phyloP scores from a whole-genome alignment of 2,113 vertebrate species.

The Albula glossodonta region DNA sequence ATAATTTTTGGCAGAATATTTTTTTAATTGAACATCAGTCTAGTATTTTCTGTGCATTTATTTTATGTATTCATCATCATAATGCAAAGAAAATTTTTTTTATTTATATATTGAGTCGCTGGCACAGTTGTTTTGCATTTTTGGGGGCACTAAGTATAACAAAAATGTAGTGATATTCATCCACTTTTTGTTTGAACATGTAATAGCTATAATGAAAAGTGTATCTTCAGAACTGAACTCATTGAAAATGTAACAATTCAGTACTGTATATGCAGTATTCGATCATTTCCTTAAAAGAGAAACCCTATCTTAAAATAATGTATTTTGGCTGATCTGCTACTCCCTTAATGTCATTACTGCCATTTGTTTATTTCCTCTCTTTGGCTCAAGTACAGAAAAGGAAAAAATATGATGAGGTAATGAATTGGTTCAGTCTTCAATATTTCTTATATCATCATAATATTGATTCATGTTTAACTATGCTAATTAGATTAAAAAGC shows the following conservation, averaged over 20 bases:
- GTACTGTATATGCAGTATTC: background rate
- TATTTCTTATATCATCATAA: conserved; percentile 11
- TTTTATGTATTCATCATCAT: too few relatives aligned
- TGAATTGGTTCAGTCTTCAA: conserved; percentile 17
- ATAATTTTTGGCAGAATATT: too few relatives aligned
- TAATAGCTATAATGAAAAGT: background rate
- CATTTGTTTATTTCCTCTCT: conserved; percentile 16
- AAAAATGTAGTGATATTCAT: too few relatives aligned
- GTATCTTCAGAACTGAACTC: background rate
- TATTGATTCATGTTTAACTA: conserved; percentile 1
- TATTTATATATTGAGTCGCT: too few relatives aligned
- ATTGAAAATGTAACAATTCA: background rate
- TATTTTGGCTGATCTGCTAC: background rate
- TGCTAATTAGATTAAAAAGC: conserved; percentile 4
- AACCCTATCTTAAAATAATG: conserved; percentile 10
- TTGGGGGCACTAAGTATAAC: too few relatives aligned
- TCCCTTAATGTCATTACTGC: conserved; percentile 1
- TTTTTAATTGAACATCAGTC: too few relatives aligned
- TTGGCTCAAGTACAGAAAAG: conserved; percentile 21
- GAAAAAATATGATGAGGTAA: conserved; percentile 21
- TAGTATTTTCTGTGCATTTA: too few relatives aligned
- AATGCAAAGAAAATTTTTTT: too few relatives aligned
- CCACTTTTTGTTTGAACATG: background rate
- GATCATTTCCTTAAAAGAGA: background rate
- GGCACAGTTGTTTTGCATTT: too few relatives aligned